Base-by-base conservation (phyloP, 2,113 vertebrate genomes). In the Ceyx melanurus region DNA sequence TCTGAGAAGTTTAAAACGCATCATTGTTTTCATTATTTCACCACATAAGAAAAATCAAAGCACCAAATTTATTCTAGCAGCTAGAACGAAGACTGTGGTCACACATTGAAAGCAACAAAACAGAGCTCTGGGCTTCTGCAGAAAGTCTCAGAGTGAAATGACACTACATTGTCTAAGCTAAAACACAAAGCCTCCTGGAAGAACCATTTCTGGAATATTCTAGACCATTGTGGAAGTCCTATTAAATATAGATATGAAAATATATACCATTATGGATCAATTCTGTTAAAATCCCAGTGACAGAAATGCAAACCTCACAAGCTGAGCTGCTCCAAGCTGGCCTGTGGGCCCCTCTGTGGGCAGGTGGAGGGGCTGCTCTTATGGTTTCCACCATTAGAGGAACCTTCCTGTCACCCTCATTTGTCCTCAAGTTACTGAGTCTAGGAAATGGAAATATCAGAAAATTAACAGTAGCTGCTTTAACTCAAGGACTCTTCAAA, bases 171-270 rank as follows among this genome's bases (percentile, higher is more conserved):
- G 14, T 68, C 45, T 42, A 22, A 15, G 53, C 40, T 56, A 84
- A 84, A 85, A 35, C 1, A 0, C 31, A 9, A 83, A 60, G 22
- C 60, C 7, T 60, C 1, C 0, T 1, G 82, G 31, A 42, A 22
- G 5, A 82, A 58, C 1, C 0, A 13, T 33, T 78, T 58, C 40
- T 53, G 57, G 25, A 72, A 51, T 16, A 12, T 51, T 76, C 31
- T 60, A 35, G 45, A 92, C 35, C 48, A 60, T n/a, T 15, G 5
- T 15, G 45, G 17, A 79, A 72, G 37, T 37, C 18, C 40, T 29
- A 22, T 28, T 64, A 62, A 66, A 57, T 43, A 21, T 23, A 37
- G 37, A 37, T 37, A 37, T 10, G 37, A 37, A 37, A 37, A 37
- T 37, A 37, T 37, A 37, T 37, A 10, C 37, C 37, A 37, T 37